Percentiles rank a stretch among this genome's conserved stretches.
phyloP scores from a whole-genome alignment of 2,113 vertebrate genomes.

The Cricetomys ansorgei region DNA sequence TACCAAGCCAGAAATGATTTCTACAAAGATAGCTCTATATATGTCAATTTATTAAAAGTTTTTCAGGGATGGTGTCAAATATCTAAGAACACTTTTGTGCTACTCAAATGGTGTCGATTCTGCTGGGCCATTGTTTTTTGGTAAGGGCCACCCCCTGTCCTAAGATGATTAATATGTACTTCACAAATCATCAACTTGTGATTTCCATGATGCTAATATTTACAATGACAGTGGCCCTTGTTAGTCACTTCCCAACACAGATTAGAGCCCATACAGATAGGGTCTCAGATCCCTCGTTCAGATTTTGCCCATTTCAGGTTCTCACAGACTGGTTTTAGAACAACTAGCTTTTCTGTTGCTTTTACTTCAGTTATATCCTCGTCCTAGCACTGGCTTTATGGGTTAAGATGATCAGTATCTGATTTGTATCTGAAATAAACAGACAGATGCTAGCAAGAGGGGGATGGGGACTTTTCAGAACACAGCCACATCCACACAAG shows the following conservation, averaged over 20 bases:
- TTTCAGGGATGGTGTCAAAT: not conserved
- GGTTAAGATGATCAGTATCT: conserved; percentile 75
- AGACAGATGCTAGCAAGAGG: conserved; percentile 86
- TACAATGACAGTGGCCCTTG: not conserved
- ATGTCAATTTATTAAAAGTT: not conserved
- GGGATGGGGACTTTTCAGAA: conserved; percentile 79
- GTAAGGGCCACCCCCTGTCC: not conserved
- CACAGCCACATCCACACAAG: conserved; percentile 77
- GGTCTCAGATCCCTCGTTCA: not conserved
- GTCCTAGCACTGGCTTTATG: conserved; percentile 40
- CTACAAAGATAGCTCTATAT: not conserved
- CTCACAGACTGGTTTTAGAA: not conserved
- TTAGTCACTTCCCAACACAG: not conserved
- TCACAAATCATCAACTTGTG: not conserved
- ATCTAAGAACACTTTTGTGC: not conserved
- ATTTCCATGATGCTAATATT: not conserved
- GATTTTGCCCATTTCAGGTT: not conserved
- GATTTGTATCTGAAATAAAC: conserved; percentile 79
- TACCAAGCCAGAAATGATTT: not conserved
- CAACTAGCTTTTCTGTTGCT: not conserved
- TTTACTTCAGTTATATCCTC: not conserved
- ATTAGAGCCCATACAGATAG: not conserved
- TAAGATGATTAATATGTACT: not conserved
- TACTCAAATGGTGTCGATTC: not conserved
- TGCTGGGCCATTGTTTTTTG: not conserved